These are phyloP conservation scores for Chroicocephalus ridibundus DNA, from an alignment of 2,113 vertebrate genomes.

Conservation along the genomic window DNA sequence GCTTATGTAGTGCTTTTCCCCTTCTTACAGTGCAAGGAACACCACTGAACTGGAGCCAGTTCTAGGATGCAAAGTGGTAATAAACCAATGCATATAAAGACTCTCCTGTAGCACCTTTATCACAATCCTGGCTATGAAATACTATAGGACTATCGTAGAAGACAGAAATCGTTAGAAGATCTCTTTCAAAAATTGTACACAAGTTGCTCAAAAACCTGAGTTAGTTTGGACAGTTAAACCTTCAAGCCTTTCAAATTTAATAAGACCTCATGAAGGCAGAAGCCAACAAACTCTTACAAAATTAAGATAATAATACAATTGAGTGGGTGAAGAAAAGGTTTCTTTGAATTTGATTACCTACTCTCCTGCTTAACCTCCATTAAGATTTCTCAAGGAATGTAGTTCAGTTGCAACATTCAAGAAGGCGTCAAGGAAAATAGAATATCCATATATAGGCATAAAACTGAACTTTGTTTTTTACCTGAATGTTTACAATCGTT, in stretches of 20 bases:
- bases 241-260: neutral
- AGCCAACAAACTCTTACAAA: neutral
- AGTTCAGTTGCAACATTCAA: neutral
- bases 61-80: neutral
- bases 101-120: neutral
- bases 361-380: neutral
- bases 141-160: neutral
- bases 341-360: neutral
- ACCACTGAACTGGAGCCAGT: neutral
- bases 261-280: neutral
- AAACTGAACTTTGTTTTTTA: slow-evolving; percentile 30
- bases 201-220: neutral
- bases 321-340: neutral
- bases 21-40: neutral
- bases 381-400: neutral
- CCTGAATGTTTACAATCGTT: slow-evolving; percentile 98
- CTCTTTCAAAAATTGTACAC: neutral
- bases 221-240: neutral
- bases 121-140: neutral
- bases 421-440: neutral
- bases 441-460: neutral
- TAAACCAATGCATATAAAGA: neutral
- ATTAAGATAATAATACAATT: neutral
- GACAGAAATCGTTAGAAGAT: neutral
- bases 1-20: neutral